Evolutionary conservation across 2,797 vertebrate genomes (phyloP).

Genomic region (Typhlichthys eigenmanni): DNA sequence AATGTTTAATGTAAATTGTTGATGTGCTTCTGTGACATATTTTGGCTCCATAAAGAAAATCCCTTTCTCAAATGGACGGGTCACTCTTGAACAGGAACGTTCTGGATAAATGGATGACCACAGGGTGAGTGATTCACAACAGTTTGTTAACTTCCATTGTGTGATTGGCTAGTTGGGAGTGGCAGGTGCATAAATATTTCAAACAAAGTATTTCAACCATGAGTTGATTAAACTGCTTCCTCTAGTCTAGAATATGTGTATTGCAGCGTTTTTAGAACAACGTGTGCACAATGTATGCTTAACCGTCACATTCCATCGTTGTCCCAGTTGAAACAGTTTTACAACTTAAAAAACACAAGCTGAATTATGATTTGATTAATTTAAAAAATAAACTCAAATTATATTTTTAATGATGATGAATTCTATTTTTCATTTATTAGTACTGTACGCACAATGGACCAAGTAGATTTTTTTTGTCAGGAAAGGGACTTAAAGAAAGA

Average conservation of each 20-base stretch:
- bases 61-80: constrained; percentile 18
- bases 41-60: constrained; percentile 4
- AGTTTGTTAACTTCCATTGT: neutral
- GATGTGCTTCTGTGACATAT: constrained; percentile 24
- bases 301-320: no score
- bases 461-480: constrained; percentile 13
- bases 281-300: no score
- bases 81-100: neutral
- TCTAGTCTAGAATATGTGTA: neutral
- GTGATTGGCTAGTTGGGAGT: neutral
- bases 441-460: neutral
- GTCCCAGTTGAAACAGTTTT: no score
- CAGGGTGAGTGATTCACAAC: neutral
- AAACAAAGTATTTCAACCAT: neutral
- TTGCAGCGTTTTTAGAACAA: neutral
- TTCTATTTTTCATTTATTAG: neutral
- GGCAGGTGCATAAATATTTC: neutral
- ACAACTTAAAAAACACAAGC: no score
- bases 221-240: neutral
- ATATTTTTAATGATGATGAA: no score
- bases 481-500: neutral
- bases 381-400: no score
- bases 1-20: constrained; percentile 36
- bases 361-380: no score
- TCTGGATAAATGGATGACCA: neutral